Evolutionary conservation across 2,113 vertebrate species (phyloP).

Genomic region (Hippocampus comes): DNA sequence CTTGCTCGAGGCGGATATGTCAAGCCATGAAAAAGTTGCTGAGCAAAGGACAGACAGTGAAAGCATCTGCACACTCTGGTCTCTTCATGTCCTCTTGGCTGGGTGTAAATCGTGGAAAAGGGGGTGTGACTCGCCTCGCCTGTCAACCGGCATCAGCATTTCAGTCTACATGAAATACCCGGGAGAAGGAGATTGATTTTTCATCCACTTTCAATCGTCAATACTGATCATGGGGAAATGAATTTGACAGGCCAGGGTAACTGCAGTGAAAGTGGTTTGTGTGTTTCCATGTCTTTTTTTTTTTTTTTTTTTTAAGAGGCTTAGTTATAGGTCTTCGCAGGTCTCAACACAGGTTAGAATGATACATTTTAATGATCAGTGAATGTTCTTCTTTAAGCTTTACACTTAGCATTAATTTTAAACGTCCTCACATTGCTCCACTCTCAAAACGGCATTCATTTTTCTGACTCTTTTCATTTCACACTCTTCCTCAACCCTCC

Average conservation of each 20-base stretch:
- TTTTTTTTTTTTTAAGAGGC: constrained; percentile 29
- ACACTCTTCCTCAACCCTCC: neutral
- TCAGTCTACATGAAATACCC: constrained; percentile 61
- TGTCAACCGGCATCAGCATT: constrained; percentile 65
- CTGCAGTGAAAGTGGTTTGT: constrained; percentile 50
- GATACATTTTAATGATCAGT: constrained; percentile 20
- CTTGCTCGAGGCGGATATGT: constrained; percentile 35
- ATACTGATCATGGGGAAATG: constrained; percentile 45
- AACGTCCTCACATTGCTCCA: constrained; percentile 25
- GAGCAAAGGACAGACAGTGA: constrained; percentile 35
- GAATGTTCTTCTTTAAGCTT: constrained; percentile 29
- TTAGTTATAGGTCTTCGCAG: constrained; percentile 24
- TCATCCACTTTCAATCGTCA: constrained; percentile 51
- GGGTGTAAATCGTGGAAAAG: constrained; percentile 45
- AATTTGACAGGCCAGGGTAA: constrained; percentile 70
- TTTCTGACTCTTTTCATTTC: constrained; percentile 8
- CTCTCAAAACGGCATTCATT: constrained; percentile 5
- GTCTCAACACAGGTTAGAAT: constrained; percentile 35
- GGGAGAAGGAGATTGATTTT: constrained; percentile 61
- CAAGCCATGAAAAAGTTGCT: constrained; percentile 26
- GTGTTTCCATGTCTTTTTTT: constrained; percentile 1
- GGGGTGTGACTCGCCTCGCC: constrained; percentile 49
- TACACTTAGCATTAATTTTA: constrained; percentile 50
- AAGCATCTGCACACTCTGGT: constrained; percentile 45
- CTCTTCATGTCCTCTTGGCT: constrained; percentile 52